Evolutionary conservation across 2,888 invertebrate species (phyloP).

Genomic region (Sphaeridia pumilis): DNA sequence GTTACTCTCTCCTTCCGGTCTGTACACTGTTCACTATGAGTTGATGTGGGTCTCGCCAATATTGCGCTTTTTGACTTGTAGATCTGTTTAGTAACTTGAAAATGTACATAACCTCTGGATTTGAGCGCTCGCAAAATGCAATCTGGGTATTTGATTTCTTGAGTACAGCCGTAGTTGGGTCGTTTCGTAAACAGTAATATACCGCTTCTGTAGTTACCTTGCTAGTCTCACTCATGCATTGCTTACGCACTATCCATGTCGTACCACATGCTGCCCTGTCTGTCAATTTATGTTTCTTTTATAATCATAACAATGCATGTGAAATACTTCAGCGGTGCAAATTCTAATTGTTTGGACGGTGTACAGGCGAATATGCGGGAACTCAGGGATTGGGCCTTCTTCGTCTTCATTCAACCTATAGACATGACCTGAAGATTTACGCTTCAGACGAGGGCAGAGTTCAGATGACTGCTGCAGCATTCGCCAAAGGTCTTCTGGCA

Average conservation of each 20-base stretch:
- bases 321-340: neutral
- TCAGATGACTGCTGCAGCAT: constrained; percentile 99
- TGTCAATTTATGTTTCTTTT: constrained; percentile 4
- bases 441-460: constrained; percentile 98
- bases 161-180: too few species aligned
- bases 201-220: too few species aligned
- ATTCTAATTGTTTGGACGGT: neutral
- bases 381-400: constrained; percentile 93
- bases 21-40: too few species aligned
- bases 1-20: too few species aligned
- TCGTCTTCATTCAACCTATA: constrained; percentile 91
- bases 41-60: too few species aligned
- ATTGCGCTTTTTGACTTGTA: too few species aligned
- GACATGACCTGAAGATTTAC: constrained; percentile 98
- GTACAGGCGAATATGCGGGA: constrained; percentile 62
- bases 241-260: neutral
- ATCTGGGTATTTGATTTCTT: too few species aligned
- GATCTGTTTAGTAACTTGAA: too few species aligned
- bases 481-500: constrained; percentile 94
- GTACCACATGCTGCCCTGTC: constrained; percentile 14
- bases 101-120: too few species aligned
- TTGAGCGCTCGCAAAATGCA: too few species aligned
- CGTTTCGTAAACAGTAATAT: too few species aligned
- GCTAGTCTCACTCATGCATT: too few species aligned
- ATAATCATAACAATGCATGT: neutral